Percentiles rank a stretch among this genome's conserved stretches.
These are phyloP conservation scores for Hydropsyche betteni DNA, from an alignment of 2,888 invertebrate species.

Conservation along the genomic window DNA sequence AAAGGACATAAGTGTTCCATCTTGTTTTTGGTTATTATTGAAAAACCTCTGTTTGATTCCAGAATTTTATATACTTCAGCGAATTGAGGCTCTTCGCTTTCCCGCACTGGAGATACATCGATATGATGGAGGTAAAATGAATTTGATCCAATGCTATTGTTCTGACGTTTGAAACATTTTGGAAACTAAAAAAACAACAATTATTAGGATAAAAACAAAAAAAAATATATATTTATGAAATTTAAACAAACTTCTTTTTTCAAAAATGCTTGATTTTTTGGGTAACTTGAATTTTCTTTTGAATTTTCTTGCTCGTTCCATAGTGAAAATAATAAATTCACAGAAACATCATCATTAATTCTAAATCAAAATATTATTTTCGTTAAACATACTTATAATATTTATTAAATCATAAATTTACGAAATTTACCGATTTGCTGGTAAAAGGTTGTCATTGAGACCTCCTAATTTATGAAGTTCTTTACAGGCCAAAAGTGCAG, in stretches of 20 bases:
- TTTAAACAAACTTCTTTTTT: conserved; percentile 1
- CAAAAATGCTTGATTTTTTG: background rate
- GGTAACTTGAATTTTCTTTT: no score
- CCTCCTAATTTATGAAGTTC: conserved; percentile 76
- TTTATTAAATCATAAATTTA: no score
- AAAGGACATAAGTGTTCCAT: conserved; percentile 25
- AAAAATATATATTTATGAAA: background rate
- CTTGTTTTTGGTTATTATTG: conserved; percentile 15
- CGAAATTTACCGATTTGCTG: conserved; percentile 56
- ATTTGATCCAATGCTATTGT: background rate
- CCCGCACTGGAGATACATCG: background rate
- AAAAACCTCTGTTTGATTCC: conserved; percentile 8
- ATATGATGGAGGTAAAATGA: conserved; percentile 37
- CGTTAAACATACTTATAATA: no score
- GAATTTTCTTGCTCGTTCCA: no score
- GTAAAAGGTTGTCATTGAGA: conserved; percentile 76
- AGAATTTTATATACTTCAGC: conserved; percentile 13
- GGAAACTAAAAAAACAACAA: conserved; percentile 16
- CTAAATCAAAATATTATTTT: no score
- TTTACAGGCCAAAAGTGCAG: conserved; percentile 80
- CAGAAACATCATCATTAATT: no score
- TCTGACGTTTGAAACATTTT: conserved; percentile 10
- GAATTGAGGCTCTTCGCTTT: background rate
- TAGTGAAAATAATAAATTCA: no score
- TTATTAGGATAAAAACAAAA: conserved; percentile 44